Percentiles rank a stretch among this genome's conserved stretches.
phyloP scores from a whole-genome alignment of 2,113 vertebrate genomes.

The Microcebus jonahi region DNA sequence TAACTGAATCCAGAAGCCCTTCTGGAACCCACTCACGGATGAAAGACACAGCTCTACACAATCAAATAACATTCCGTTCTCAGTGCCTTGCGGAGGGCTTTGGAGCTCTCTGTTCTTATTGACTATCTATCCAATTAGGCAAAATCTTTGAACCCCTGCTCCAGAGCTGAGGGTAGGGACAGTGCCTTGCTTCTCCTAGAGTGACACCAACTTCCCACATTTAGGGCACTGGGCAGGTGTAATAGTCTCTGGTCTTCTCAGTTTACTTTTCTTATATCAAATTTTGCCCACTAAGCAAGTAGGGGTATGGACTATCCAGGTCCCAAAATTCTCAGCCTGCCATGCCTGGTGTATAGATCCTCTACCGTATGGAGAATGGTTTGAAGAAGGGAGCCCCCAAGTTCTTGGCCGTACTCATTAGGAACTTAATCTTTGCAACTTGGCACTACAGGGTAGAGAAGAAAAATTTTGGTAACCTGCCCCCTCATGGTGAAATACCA shows the following conservation, averaged over 20 bases:
- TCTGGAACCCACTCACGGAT: background rate
- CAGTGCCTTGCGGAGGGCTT: background rate
- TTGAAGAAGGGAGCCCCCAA: background rate
- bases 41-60: background rate
- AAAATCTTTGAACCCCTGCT: background rate
- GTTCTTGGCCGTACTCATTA: background rate
- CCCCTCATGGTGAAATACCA: accelerated
- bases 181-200: background rate
- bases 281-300: background rate
- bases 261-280: background rate
- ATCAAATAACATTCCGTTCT: background rate
- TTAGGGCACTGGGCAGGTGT: accelerated
- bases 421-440: background rate
- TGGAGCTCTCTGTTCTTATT: background rate
- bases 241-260: background rate
- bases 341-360: background rate
- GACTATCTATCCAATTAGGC: background rate
- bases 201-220: background rate
- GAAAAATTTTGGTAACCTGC: background rate
- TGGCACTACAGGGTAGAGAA: background rate
- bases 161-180: background rate
- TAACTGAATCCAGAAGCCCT: background rate
- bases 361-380: background rate
- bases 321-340: background rate
- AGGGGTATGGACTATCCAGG: background rate